Base-by-base conservation (phyloP, 1,140 invertebrate genomes). In the Panagrolaimus sp. region DNA sequence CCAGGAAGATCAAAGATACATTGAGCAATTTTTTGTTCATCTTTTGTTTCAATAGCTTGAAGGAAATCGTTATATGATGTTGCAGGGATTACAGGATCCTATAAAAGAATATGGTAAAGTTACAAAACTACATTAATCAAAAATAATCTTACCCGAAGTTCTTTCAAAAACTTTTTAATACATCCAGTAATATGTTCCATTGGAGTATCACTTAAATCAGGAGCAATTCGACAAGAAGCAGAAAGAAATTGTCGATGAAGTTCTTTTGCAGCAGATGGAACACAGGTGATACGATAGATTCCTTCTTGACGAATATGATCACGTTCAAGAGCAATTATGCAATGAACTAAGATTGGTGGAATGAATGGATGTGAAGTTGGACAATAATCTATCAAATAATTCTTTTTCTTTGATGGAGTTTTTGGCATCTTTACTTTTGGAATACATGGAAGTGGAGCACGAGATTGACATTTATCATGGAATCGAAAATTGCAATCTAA, bases 301-400 rank as follows among this genome's bases (percentile, higher is more conserved):
- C 94, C 95, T 38, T 91, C 88, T 38, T 38, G 32, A 7, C 84
- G 88, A n/a, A 96, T 85, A 26, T 64, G 63, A 38, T 92, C 85
- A 3, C 88, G 85, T 86, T 97, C 94, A 44, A 98, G 88, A 85
- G 96, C 94, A 78, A 92, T 93, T 7, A 96, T 88, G 83, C 94
- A 97, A 82, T 96, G 93, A 48, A 96, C 90, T 71, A 98, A 87
- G 0, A 97, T 81, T 1, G 91, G 90, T 8, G 95, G 95, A 52
- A 98, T 90, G 90, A 94, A 92, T 1, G 95, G 95, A 24, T 90
- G 86, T 6, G 88, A 87, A 48, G 85, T 85, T 14, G 93, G 91
- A 43, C 77, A 79, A 62, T 73, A 75, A 32, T 82, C 80, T 24
- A 38, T 21, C 48, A 77, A 45, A 38, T 26, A 43, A 15, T 52